Base-by-base conservation (phyloP, 2,888 invertebrate species). In the Shargacucullia verbasci region DNA sequence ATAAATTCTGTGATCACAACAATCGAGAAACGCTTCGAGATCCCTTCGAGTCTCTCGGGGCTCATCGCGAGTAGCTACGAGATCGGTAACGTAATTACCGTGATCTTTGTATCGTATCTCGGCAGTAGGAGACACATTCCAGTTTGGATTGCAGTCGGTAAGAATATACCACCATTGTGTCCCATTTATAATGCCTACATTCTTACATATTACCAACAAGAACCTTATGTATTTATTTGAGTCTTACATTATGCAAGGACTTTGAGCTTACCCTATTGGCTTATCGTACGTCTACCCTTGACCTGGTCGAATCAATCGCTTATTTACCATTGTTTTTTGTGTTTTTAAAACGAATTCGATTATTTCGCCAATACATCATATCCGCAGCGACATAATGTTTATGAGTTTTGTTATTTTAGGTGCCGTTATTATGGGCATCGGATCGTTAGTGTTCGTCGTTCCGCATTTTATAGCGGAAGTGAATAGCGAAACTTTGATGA, bases 1-100 rank as follows among this genome's bases (percentile, higher is more conserved):
- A 98, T 98, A 77, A 98, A 98, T 94, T 98, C 98, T 88, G 99
- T 99, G 90, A 98, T 99, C 89, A 99, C 99, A 73, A 99, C 99
- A 55, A 98, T 99, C 82, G 99, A 99, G 94, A 98, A 98, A 90
- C 96, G 99, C 70, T 97, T 97, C 85, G 98, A 99, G 91, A 98
- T 99, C 84, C 98, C 98, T 62, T 98, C 98, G 86, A 97, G 98
- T 86, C 96, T 98, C 72, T 98, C 98, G 47, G 98, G 99, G 57
- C 95, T 98, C 78, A 97, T 99, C 74, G 98, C 98, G 57, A 98
- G 98, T 80, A 98, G 98, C 80, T 98, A 98, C 89, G 99, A 99
- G 95, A 98, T 98, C 83, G 99, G 99, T 82, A 98, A 98, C 91
- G 97, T 99, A 77, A 97, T 98, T 84, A 98, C 99, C 34, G 98